Evolutionary conservation across 2,113 vertebrate species (phyloP).

Genomic region (Myotis yumanensis): DNA sequence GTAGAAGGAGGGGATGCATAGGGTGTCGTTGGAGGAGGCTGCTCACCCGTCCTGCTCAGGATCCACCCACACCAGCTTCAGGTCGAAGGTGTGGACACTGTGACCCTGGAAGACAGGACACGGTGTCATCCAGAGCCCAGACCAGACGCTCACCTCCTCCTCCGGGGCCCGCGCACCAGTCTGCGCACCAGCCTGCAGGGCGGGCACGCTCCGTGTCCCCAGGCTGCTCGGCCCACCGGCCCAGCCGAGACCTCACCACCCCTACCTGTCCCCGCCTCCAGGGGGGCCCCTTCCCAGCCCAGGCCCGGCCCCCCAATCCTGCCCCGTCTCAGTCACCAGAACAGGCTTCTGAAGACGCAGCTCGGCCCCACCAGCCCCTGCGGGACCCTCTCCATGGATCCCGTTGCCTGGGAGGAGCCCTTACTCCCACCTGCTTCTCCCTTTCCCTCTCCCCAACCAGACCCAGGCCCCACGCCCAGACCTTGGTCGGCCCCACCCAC

Average conservation of each 20-base stretch:
- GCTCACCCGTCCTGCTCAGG: constrained; percentile 74
- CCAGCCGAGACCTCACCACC: not conserved
- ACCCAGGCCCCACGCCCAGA: not conserved
- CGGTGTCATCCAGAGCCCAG: not conserved
- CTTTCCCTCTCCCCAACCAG: not conserved
- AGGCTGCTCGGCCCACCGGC: not conserved
- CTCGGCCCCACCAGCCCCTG: fast-evolving
- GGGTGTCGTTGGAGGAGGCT: not conserved
- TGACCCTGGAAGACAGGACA: constrained; percentile 76
- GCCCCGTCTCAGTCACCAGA: not conserved
- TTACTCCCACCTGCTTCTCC: not conserved
- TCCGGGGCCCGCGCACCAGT: no score
- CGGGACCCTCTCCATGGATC: not conserved
- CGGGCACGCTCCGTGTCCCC: fast-evolving
- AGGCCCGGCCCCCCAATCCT: not conserved
- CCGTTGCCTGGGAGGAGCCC: not conserved
- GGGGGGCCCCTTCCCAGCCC: not conserved
- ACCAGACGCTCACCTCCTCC: not conserved
- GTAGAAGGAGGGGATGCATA: not conserved
- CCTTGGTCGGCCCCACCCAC: constrained; percentile 56
- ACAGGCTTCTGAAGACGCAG: not conserved
- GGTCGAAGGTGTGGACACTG: constrained; percentile 79
- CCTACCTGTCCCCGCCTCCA: not conserved
- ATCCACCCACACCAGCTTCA: constrained; percentile 86
- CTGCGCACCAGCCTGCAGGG: not conserved